Evolutionary conservation across 2,113 vertebrate species (phyloP), one percentile per base, ranked within the genome.

Genomic region (Phoxinus phoxinus): DNA sequence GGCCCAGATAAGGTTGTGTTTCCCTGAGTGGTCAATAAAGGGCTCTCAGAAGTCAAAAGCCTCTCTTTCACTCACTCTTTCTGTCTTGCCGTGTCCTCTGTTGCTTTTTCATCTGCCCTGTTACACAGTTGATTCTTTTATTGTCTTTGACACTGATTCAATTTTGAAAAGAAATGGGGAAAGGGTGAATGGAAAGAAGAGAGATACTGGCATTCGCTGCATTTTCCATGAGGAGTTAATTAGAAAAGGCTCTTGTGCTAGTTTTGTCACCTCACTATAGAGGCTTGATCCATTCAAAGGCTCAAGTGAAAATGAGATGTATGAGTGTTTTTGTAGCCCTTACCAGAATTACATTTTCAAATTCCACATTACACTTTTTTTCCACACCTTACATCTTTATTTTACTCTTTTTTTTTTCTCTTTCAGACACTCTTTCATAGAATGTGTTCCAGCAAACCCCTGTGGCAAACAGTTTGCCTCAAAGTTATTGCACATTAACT

Each of bases 81-180:
- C n/a, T 25, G 3, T n/a, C 58, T 61, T 1, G 19, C 53, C 23
- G 6, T 61, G 23, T 61, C 17, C 44, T 83, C 44, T 59, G 51
- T 56, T 44, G n/a, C 58, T 73, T 53, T 74, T 75, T 25, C 19
- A 12, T 41, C 72, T 78, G 61, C 41, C 58, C n/a, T 61, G 61
- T 30, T 65, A 30, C 63, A 67, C 32, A 7, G 19, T 23, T 71
- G 19, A 71, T 35, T 23, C 35, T 12, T 21, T 41, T 71, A 75
- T 75, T 4, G 73, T 84, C 59, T 53, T 1, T 83, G 25, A 85
- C 79, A 85, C 84, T 92, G 85, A 88, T 90, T 86, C 87, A 89
- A 77, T 86, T 86, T 86, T 84, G 72, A 48, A 56, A 78, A 73
- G 3, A 69, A 71, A 71, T 71, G 35, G 21, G 21, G 12, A 41